Evolutionary conservation across 2,113 vertebrate species (phyloP), one percentile per base, ranked within the genome.

Genomic region (Malurus melanocephalus): DNA sequence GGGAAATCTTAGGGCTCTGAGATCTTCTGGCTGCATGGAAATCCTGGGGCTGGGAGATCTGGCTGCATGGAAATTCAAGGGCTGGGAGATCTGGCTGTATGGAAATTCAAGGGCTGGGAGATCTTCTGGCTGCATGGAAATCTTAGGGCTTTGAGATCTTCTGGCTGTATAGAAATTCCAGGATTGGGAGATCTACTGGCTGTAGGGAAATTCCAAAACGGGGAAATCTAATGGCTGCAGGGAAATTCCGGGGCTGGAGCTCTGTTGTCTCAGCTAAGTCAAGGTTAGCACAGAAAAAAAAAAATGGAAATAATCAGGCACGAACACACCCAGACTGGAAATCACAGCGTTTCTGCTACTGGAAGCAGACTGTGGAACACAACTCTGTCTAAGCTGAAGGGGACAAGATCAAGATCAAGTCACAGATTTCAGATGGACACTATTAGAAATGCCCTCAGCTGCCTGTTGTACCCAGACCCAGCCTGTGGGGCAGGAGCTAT

Each of bases 191-290:
- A 6, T 51, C n/a, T 2, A 6, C 67, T 12, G 83, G 66, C 61
- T 28, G 27, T 1, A 1, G n/a, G 12, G 83, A 30, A 53, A 35
- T 53, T 2, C 35, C 0, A 38, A 38, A 11, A 38, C 38, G 11
- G 42, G 55, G 72, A 48, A n/a, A 6, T 51, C n/a, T 2, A 6
- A 62, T 12, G 83, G 66, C 61, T 28, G 27, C 0, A 1, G n/a
- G 12, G 83, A 30, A 53, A 35, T 53, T 2, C 35, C 0, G 1
- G 80, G 83, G 49, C 85, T 76, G 83, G 80, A 90, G 48, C n/a
- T 4, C n/a, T 46, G 64, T 0, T 53, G 56, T 13, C 22, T 10
- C 3, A 40, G 67, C 43, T 18, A 6, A 79, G 26, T 11, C 33
- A 20, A 56, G 46, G 81, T 28, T 5, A 43, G 45, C n/a, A 7